Evolutionary conservation across 2,113 vertebrate species (phyloP), one percentile per base, ranked within the genome.

Genomic region (Octodon degus): DNA sequence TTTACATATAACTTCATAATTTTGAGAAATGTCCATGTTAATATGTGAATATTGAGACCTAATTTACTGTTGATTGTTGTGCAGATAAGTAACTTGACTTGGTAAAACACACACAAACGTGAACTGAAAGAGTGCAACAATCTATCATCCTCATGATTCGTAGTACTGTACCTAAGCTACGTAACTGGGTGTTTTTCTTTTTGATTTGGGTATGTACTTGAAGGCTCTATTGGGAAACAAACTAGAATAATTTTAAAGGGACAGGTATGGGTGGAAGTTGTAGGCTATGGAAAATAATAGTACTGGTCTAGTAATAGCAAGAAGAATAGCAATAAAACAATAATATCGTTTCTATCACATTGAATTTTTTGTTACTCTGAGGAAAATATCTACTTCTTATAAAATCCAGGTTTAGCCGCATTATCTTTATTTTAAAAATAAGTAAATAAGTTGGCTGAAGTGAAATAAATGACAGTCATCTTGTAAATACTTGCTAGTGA

Each of bases 301-400:
- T 43, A 55, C 47, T 89, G 30, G 63, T 13, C 30, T 79, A 70
- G 60, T 84, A 77, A 34, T 13, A 72, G 34, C 37, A 83, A 22
- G 25, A 67, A 62, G 6, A 43, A 86, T 17, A 72, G 43, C 72
- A 58, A n/a, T 14, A 4, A 62, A 17, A 79, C 17, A 20, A 40
- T 24, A 16, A 25, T 53, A 17, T 22, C 22, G 62, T 53, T 62
- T 40, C 60, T 37, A 27, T 5, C 50, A 20, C 22, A 2, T 25
- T 62, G 53, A 30, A 70, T 47, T 50, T 37, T 3, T 17, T 4
- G 8, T 55, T 62, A 27, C 86, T 85, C 6, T 65, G 63, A 79
- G 43, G 13, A 34, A 58, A 88, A 79, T 72, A 17, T 62, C 81
- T 88, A 62, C 79, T 96, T 94, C 40, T 94, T n/a, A 72, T 25